A percentile compares a stretch with the other conserved stretches of the same genome.
Conservation (phyloP, 2,797 vertebrate genomes). For the Hapalemur alaotrensis region DNA sequence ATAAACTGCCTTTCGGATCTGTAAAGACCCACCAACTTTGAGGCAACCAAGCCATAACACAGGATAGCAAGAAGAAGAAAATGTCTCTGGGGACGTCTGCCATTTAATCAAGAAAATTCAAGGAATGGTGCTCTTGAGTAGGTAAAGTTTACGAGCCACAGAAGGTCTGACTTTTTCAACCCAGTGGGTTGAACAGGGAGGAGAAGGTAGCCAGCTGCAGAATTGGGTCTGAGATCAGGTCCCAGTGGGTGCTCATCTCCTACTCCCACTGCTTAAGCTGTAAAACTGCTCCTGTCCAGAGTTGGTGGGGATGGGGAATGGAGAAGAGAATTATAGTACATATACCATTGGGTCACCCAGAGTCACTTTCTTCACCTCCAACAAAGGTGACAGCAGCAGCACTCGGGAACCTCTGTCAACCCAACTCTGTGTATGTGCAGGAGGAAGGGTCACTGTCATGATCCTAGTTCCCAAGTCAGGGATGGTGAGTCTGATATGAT, state of each 20-base stretch:
- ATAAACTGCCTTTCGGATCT: slow-evolving; percentile 16
- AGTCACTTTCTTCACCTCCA: neutral
- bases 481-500: neutral
- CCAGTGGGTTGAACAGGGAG: neutral
- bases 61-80: neutral
- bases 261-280: neutral
- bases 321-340: neutral
- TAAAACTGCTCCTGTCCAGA: neutral
- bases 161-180: no score
- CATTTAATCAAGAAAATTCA: neutral
- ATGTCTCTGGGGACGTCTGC: neutral
- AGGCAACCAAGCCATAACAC: neutral
- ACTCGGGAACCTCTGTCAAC: neutral
- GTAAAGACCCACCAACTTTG: neutral
- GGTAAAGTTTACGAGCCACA: neutral
- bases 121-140: neutral
- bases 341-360: neutral
- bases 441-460: neutral
- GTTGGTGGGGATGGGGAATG: neutral
- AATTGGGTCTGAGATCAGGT: neutral
- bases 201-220: neutral
- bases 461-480: neutral
- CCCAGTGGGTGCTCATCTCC: neutral
- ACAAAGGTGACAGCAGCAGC: neutral
- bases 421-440: fast-evolving